phyloP scores from a whole-genome alignment of 1,140 invertebrate genomes.

The Macrobrachium rosenbergii region DNA sequence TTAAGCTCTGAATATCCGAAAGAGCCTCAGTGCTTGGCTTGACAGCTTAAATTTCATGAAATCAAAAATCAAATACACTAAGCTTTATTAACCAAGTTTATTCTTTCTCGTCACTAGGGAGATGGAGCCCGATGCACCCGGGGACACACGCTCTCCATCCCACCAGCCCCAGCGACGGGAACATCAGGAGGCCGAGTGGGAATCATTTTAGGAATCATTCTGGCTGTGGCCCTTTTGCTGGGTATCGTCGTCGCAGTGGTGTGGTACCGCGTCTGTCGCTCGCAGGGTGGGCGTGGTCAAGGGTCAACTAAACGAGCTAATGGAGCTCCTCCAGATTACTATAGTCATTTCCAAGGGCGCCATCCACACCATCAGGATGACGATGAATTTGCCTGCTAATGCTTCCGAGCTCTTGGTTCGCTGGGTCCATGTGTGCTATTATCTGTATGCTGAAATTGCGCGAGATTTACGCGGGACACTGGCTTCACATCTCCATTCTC shows the following conservation, averaged over 20 bases:
- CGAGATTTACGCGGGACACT: too few species aligned
- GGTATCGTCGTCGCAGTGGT: conserved; percentile 40
- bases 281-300: not conserved
- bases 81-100: too few species aligned
- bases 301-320: conserved; percentile 27
- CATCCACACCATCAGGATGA: conserved; percentile 23
- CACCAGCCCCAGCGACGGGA: conserved; percentile 34
- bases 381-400: conserved; percentile 53
- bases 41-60: too few species aligned
- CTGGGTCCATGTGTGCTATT: not conserved
- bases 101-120: not conserved
- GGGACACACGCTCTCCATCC: conserved; percentile 23
- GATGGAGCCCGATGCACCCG: conserved; percentile 24
- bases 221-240: conserved; percentile 33
- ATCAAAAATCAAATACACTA: too few species aligned
- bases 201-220: conserved; percentile 31
- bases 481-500: too few species aligned
- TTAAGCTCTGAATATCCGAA: too few species aligned
- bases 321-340: conserved; percentile 50
- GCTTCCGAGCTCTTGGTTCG: not conserved
- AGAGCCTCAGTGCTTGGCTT: too few species aligned
- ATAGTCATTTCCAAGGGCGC: conserved; percentile 32
- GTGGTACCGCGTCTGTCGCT: conserved; percentile 46
- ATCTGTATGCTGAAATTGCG: too few species aligned
- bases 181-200: conserved; percentile 30